Evolutionary conservation across 23 tunicate genomes (phyloP), one percentile per base, ranked within the genome.

Genomic region (Ciona savignyi): DNA sequence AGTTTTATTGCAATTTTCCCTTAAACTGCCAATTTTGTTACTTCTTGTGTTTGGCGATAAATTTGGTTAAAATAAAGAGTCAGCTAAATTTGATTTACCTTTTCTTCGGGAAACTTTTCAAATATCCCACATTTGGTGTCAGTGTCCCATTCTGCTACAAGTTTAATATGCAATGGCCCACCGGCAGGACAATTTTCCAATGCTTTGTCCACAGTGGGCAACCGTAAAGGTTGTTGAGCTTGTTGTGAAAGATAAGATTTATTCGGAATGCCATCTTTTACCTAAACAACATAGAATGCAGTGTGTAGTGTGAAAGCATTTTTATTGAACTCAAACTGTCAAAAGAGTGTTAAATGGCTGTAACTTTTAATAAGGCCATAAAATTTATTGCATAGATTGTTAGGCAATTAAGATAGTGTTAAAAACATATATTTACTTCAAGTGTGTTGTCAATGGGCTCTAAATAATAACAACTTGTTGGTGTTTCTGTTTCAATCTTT

Each of bases 181-280:
- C 97, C 97, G n/a, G 88, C 75, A 49, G 97, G 89, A 68, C 89
- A 85, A 67, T 83, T 90, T 63, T 90, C 85, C 63, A 90, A 51
- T 0, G 89, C 97, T 62, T 72, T 74, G 67, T 90, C 97, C 26
- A 83, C 84, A n/a, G 89, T 90, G 4, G 97, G 89, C 2, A 68
- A 66, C n/a, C 69, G 61, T 0, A 90, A 68, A 9, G 97, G 97
- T 26, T 79, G 74, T 34, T 69, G 81, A 2, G 56, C 60, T 34
- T 82, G 60, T 29, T 63, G 82, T 11, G 82, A 70, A n/a, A 90
- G 27, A 32, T 68, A 70, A 21, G 67, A 32, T 62, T 82, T 88
- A 48, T 77, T 73, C 51, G 87, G 96, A 28, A 88, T 27, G 1
- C 97, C 89, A 61, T 79, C 97, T 6, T 76, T 33, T 23, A 82